Evolutionary conservation across 2,113 vertebrate species (phyloP).

Genomic region (Tachycineta bicolor): DNA sequence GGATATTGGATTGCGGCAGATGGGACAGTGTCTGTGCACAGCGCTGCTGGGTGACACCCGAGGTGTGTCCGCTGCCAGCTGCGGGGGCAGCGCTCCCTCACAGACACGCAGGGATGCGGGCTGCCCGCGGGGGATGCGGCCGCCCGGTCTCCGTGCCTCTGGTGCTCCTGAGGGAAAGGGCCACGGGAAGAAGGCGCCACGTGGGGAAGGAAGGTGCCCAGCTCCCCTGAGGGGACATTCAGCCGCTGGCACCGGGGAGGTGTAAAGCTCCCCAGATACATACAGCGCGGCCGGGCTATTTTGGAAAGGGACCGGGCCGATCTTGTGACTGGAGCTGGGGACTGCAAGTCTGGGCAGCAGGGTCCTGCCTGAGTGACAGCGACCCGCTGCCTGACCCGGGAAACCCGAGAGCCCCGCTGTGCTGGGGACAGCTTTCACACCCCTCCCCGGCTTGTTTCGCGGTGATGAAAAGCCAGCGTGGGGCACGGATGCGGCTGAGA

Average conservation of each 20-base stretch:
- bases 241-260: slow-evolving; percentile 11
- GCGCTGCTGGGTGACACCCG: neutral
- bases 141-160: fast-evolving
- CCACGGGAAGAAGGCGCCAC: neutral
- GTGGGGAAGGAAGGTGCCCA: neutral
- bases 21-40: neutral
- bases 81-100: fast-evolving
- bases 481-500: neutral
- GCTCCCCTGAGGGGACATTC: neutral
- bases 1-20: slow-evolving; percentile 5
- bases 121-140: neutral
- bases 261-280: slow-evolving; percentile 18
- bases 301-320: neutral
- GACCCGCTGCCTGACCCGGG: neutral
- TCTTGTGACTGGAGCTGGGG: slow-evolving; percentile 59
- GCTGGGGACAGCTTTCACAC: neutral
- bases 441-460: neutral
- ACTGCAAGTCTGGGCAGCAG: slow-evolving; percentile 41
- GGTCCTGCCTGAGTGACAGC: slow-evolving; percentile 50
- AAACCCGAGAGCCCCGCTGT: slow-evolving; percentile 12
- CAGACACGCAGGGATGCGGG: neutral
- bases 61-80: neutral
- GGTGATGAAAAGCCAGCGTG: neutral
- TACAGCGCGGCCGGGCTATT: slow-evolving; percentile 1
- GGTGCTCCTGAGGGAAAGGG: neutral